These are phyloP conservation scores for Centropus bengalensis DNA, from an alignment of 2,113 vertebrate genomes.

Conservation along the genomic window DNA sequence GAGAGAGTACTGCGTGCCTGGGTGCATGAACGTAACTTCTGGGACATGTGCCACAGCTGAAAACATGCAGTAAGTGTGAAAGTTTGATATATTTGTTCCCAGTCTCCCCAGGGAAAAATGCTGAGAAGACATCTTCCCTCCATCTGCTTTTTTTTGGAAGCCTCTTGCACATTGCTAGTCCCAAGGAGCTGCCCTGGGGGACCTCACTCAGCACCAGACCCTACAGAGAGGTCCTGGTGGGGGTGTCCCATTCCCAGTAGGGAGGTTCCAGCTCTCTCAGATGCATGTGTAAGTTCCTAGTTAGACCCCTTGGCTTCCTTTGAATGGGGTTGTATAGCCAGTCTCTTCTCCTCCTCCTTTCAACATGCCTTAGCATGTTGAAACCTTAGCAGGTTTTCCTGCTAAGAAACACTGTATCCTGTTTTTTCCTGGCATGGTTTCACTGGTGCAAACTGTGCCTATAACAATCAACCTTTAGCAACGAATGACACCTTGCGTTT, in stretches of 20 bases:
- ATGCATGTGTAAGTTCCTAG: not conserved
- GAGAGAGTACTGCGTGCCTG: not conserved
- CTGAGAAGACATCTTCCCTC: not conserved
- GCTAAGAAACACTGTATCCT: not conserved
- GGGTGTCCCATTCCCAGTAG: accelerated
- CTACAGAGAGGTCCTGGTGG: accelerated
- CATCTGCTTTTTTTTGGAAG: not conserved
- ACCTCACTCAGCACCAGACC: not conserved
- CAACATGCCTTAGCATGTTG: accelerated
- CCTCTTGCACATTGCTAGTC: accelerated
- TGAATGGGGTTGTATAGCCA: not conserved
- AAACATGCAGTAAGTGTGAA: not conserved
- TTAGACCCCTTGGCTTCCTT: not conserved
- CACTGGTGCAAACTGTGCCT: accelerated
- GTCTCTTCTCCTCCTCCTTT: not conserved
- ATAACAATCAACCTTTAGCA: not conserved
- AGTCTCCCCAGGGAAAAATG: not conserved
- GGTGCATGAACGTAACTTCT: accelerated
- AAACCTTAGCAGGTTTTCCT: not conserved
- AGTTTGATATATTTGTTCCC: not conserved
- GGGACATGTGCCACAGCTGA: too few species aligned
- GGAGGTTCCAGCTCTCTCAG: not conserved
- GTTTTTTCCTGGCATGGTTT: not conserved
- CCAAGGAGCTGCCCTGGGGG: accelerated
- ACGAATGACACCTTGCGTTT: not conserved